A percentile compares a stretch with the other conserved stretches of the same genome.
Evolutionary conservation across 2,113 vertebrate species (phyloP).

Genomic region (Canis aureus): DNA sequence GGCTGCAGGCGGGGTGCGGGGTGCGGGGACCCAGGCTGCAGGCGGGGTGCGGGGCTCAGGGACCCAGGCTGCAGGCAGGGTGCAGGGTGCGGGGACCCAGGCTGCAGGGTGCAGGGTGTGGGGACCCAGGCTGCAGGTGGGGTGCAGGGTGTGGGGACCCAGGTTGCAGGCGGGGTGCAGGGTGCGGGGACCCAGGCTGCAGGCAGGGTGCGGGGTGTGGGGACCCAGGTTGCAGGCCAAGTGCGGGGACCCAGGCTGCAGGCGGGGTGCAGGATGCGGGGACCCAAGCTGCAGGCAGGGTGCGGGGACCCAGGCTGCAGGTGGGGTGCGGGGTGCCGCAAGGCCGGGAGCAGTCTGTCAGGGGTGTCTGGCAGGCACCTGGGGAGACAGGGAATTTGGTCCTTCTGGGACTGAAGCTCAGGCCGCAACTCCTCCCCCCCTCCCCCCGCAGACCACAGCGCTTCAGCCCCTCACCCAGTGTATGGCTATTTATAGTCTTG

Average conservation of each 20-base stretch:
- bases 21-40: too few species aligned
- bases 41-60: too few species aligned
- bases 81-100: background rate
- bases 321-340: background rate
- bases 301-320: background rate
- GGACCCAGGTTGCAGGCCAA: too few species aligned
- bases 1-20: background rate
- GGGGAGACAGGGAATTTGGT: background rate
- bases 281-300: background rate
- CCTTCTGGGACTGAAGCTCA: background rate
- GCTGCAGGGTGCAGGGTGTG: background rate
- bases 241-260: background rate
- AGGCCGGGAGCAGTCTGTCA: accelerated
- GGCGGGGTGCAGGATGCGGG: background rate
- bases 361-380: accelerated
- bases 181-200: background rate
- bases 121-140: too few species aligned
- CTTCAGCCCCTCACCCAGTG: accelerated
- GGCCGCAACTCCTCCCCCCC: background rate
- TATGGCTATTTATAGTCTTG: accelerated
- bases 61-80: too few species aligned
- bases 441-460: accelerated
- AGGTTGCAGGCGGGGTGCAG: background rate
- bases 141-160: background rate
- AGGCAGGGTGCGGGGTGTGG: background rate